Conservation (phyloP, 2,888 invertebrate genomes). For the Microplitis deprimator region DNA sequence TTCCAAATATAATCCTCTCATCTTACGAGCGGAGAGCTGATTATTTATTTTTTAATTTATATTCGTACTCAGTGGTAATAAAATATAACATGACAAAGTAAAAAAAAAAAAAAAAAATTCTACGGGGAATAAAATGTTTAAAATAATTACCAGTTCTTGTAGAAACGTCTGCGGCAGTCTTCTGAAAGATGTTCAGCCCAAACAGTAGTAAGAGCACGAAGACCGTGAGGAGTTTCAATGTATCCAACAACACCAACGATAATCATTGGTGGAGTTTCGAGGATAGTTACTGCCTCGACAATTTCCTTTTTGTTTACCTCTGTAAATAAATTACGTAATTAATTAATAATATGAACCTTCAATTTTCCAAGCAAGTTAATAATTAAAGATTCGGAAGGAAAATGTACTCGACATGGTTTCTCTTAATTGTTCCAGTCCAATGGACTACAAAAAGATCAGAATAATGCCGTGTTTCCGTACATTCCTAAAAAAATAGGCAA, state of each 20-base stretch:
- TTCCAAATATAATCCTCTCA: slow-evolving; percentile 65
- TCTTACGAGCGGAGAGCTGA: slow-evolving; percentile 70
- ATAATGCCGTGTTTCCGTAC: not conserved
- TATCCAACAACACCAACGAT: slow-evolving; percentile 98
- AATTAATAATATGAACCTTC: slow-evolving; percentile 21
- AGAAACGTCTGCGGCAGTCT: slow-evolving; percentile 98
- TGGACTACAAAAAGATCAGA: slow-evolving; percentile 1
- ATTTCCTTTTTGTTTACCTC: slow-evolving; percentile 99
- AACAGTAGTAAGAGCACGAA: slow-evolving; percentile 93
- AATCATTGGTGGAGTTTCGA: slow-evolving; percentile 99
- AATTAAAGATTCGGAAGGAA: not conserved
- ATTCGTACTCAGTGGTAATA: slow-evolving; percentile 4
- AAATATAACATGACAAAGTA: not conserved
- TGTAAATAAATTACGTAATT: slow-evolving; percentile 66
- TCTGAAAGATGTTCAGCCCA: slow-evolving; percentile 99
- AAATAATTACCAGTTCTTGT: slow-evolving; percentile 95
- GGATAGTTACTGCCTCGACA: slow-evolving; percentile 97
- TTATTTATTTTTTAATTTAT: slow-evolving; percentile 46
- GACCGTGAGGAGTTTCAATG: slow-evolving; percentile 98
- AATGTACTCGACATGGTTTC: not conserved
- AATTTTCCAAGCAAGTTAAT: slow-evolving; percentile 12
- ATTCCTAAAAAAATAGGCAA: not conserved
- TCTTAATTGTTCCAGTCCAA: not conserved
- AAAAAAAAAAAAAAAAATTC: not conserved
- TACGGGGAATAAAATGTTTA: not conserved